These are phyloP conservation scores for Patella pellucida DNA, from an alignment of 2,888 invertebrate species.

Conservation along the genomic window DNA sequence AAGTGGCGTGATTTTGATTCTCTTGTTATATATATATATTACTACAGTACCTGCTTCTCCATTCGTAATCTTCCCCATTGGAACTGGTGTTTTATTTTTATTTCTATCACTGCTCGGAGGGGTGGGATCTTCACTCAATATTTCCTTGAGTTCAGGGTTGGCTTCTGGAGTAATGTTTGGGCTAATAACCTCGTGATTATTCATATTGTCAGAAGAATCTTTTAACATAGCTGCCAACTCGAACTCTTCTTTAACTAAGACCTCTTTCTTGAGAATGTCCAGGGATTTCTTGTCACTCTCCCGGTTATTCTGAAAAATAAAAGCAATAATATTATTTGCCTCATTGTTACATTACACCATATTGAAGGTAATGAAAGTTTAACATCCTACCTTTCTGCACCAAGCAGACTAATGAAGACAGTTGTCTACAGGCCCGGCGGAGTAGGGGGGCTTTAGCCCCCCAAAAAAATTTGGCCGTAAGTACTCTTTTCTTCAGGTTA, in stretches of 20 bases:
- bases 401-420: no score
- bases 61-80: slow-evolving; percentile 42
- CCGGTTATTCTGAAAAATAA: no score
- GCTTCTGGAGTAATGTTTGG: slow-evolving; percentile 45
- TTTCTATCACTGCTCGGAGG: slow-evolving; percentile 16
- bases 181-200: slow-evolving; percentile 46
- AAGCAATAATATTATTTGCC: no score
- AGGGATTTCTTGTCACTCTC: no score
- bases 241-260: not conserved
- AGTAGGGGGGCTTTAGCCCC: no score
- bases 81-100: slow-evolving; percentile 26
- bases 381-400: no score
- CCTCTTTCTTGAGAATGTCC: not conserved
- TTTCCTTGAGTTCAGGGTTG: slow-evolving; percentile 53
- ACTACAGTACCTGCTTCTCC: slow-evolving; percentile 41
- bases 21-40: not conserved
- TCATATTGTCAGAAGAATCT: slow-evolving; percentile 42
- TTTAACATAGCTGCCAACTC: slow-evolving; percentile 42
- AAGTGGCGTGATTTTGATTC: no score
- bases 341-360: no score
- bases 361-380: no score
- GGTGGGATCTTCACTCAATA: slow-evolving; percentile 52
- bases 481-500: no score
- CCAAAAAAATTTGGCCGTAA: no score
- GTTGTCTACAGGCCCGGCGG: no score